Evolutionary conservation across 1,140 invertebrate genomes (phyloP).

Genomic region (Pogonus chalceus): DNA sequence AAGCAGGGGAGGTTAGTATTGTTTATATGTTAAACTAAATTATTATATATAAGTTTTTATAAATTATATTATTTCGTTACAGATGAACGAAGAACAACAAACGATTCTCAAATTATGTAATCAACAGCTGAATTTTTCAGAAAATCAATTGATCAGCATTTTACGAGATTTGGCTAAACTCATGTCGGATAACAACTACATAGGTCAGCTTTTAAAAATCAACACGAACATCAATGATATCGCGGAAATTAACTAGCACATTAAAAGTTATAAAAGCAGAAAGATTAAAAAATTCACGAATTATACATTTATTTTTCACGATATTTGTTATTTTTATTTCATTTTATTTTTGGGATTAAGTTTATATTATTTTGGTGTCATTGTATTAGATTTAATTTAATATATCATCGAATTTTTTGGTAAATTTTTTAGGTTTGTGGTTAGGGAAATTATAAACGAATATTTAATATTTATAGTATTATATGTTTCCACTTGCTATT

Average conservation of each 20-base stretch:
- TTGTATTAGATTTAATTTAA: no score
- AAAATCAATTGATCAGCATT: slow-evolving; percentile 48
- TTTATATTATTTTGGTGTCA: no score
- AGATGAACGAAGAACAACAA: slow-evolving; percentile 50
- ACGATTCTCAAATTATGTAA: slow-evolving; percentile 56
- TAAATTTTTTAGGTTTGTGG: no score
- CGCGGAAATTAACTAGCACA: slow-evolving; percentile 58
- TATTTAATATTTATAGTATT: no score
- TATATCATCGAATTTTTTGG: no score
- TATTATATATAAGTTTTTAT: slow-evolving; percentile 9
- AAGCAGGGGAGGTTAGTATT: slow-evolving; percentile 47
- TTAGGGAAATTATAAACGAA: no score
- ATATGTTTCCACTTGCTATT: no score
- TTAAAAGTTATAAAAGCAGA: slow-evolving; percentile 3
- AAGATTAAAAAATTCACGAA: no score
- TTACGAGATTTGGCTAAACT: slow-evolving; percentile 54
- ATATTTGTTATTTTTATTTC: no score
- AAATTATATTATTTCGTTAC: slow-evolving; percentile 22
- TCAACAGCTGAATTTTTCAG: slow-evolving; percentile 54
- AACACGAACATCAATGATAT: slow-evolving; percentile 63
- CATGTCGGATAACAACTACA: slow-evolving; percentile 60
- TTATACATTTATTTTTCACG: no score
- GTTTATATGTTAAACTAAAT: slow-evolving; percentile 6
- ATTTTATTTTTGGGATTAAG: no score
- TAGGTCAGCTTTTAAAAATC: slow-evolving; percentile 57